Percentiles rank a stretch among this genome's conserved stretches.
phyloP scores from a whole-genome alignment of 2,797 vertebrate species.

The Fratercula arctica region DNA sequence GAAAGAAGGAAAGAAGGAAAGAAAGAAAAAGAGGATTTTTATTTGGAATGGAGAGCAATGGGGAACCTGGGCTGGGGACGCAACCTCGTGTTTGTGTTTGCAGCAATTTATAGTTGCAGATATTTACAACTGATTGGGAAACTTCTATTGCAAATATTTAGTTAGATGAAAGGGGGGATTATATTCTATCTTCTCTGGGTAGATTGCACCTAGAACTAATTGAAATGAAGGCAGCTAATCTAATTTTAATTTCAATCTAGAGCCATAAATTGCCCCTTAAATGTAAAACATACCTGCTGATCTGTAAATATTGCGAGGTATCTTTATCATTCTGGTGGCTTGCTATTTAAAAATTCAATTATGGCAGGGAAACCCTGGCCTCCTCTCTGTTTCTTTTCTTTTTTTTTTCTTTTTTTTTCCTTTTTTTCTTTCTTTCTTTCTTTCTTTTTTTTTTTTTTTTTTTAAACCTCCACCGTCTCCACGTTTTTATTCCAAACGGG shows the following conservation, averaged over 20 bases:
- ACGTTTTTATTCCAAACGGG: background rate
- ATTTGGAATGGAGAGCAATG: background rate
- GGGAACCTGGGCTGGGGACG: slow-evolving; percentile 58
- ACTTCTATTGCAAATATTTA: slow-evolving; percentile 44
- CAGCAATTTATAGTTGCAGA: slow-evolving; percentile 59
- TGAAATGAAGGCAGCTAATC: slow-evolving; percentile 63
- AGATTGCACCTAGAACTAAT: slow-evolving; percentile 48
- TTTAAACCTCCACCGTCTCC: background rate
- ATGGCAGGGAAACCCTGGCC: slow-evolving; percentile 22
- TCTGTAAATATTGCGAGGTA: slow-evolving; percentile 60
- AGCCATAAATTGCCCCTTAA: slow-evolving; percentile 59
- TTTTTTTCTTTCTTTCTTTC: no score
- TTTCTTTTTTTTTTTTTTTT: background rate
- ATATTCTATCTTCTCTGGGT: background rate
- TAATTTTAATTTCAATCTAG: slow-evolving; percentile 54
- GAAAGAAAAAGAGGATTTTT: background rate
- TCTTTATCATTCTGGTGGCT: slow-evolving; percentile 31
- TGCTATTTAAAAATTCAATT: slow-evolving; percentile 57
- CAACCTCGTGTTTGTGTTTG: slow-evolving; percentile 74
- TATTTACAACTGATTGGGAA: slow-evolving; percentile 45
- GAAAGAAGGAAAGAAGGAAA: no score
- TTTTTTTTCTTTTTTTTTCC: no score
- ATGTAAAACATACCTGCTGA: slow-evolving; percentile 66
- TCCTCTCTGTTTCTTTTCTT: background rate
- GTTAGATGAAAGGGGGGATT: background rate